Percentiles rank a stretch among this genome's conserved stretches.
phyloP scores from a whole-genome alignment of 2,888 invertebrate species.

The Euspilapteryx auroguttella region DNA sequence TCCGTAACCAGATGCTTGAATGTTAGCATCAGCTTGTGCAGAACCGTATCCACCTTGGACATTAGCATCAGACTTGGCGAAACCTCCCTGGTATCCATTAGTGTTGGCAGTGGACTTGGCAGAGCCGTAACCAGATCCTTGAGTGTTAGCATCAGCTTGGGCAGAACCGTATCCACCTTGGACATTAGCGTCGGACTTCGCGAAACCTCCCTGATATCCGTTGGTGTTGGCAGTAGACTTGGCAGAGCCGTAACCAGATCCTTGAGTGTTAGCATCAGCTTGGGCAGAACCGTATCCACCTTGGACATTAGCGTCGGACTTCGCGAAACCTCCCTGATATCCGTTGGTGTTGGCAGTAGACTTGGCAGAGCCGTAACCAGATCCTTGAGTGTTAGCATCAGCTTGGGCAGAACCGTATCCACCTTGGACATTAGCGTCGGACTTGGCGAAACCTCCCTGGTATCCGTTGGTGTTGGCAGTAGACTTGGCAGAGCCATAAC shows the following conservation, averaged over 20 bases:
- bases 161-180: constrained; percentile 5
- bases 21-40: constrained; percentile 1
- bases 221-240: constrained; percentile 4
- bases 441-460: constrained; percentile 14
- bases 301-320: constrained; percentile 16
- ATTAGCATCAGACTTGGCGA: constrained; percentile 5
- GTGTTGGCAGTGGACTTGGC: constrained; percentile 2
- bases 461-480: constrained; percentile 14
- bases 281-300: constrained; percentile 13
- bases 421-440: constrained; percentile 15
- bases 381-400: constrained; percentile 18
- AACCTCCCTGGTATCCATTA: constrained; percentile 1
- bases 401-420: constrained; percentile 16
- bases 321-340: constrained; percentile 9
- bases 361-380: constrained; percentile 12
- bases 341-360: constrained; percentile 14
- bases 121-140: constrained; percentile 3
- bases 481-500: constrained; percentile 13
- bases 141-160: constrained; percentile 3
- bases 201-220: constrained; percentile 3
- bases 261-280: constrained; percentile 11
- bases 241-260: constrained; percentile 4
- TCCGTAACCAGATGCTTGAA: constrained; percentile 9
- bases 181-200: constrained; percentile 4
- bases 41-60: background rate